These are phyloP conservation scores for Caenorhabditis doughertyi DNA, from an alignment of 2,888 invertebrate genomes.

Conservation along the genomic window DNA sequence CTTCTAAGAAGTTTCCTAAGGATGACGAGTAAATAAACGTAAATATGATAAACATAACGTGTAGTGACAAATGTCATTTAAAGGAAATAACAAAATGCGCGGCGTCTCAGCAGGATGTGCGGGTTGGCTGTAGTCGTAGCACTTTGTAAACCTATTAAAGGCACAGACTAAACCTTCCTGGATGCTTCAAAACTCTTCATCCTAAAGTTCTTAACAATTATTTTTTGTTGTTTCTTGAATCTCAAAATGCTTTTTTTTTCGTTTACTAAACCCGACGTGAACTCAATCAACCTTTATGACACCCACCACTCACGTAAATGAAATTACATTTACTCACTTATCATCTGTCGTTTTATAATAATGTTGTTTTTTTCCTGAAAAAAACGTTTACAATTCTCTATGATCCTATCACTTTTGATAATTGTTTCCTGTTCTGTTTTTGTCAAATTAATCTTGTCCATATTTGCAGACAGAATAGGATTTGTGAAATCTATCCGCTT, in stretches of 20 bases:
- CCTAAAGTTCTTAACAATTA: no score
- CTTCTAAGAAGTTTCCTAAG: constrained; percentile 38
- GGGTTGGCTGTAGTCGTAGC: constrained; percentile 24
- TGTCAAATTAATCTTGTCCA: background rate
- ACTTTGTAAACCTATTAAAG: constrained; percentile 27
- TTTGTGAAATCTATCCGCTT: background rate
- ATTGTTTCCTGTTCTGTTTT: background rate
- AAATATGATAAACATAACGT: constrained; percentile 45
- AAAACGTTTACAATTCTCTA: background rate
- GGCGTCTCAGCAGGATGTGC: constrained; percentile 32
- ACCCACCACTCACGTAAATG: constrained; percentile 25
- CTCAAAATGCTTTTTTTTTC: background rate
- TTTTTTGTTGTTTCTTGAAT: no score
- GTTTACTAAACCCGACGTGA: background rate
- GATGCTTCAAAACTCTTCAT: background rate
- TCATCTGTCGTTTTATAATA: constrained; percentile 1
- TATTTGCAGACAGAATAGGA: constrained; percentile 16
- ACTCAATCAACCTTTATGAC: constrained; percentile 8
- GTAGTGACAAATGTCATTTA: constrained; percentile 44
- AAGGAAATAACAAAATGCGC: constrained; percentile 25
- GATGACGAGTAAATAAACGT: constrained; percentile 46
- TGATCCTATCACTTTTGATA: constrained; percentile 14
- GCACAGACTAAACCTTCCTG: background rate
- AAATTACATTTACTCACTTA: constrained; percentile 25
- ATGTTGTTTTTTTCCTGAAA: constrained; percentile 3